Percentiles rank a stretch among this genome's conserved stretches.
Evolutionary conservation across 2,888 invertebrate genomes (phyloP).

Genomic region (Cancer borealis): DNA sequence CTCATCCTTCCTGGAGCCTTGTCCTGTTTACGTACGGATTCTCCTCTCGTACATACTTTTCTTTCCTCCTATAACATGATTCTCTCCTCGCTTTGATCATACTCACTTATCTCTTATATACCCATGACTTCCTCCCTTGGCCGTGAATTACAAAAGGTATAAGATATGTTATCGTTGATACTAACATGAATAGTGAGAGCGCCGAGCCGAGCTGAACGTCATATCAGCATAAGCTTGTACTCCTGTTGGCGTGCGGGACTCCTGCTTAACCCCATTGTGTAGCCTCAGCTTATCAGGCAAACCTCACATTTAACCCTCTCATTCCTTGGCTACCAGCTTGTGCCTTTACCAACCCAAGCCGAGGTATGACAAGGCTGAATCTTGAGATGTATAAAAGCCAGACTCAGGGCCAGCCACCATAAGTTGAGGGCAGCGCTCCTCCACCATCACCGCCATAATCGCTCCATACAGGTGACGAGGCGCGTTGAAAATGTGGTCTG

Average conservation of each 20-base stretch:
- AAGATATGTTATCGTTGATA: neutral
- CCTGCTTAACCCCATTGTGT: neutral
- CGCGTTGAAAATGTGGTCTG: neutral
- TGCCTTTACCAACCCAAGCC: neutral
- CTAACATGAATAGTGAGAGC: neutral
- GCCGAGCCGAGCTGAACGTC: neutral
- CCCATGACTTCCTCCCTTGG: neutral
- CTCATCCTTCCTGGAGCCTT: neutral
- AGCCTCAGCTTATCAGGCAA: neutral
- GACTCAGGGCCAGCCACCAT: neutral
- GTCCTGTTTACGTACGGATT: neutral
- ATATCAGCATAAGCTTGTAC: neutral
- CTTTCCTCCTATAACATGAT: neutral
- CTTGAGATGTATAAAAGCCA: slow-evolving; percentile 17
- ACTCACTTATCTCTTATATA: neutral
- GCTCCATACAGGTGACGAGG: slow-evolving; percentile 51
- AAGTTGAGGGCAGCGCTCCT: neutral
- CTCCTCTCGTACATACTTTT: neutral
- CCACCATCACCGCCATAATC: slow-evolving; percentile 52
- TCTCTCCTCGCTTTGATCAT: neutral
- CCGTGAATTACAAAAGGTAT: neutral
- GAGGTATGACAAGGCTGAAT: slow-evolving; percentile 10
- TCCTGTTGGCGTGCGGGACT: neutral
- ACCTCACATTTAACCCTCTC: slow-evolving; percentile 1
- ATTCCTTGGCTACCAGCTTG: neutral